These are phyloP conservation scores for Zoanthus sociatus DNA, from an alignment of 92 coral and sea anemone genomes.

Conservation along the genomic window DNA sequence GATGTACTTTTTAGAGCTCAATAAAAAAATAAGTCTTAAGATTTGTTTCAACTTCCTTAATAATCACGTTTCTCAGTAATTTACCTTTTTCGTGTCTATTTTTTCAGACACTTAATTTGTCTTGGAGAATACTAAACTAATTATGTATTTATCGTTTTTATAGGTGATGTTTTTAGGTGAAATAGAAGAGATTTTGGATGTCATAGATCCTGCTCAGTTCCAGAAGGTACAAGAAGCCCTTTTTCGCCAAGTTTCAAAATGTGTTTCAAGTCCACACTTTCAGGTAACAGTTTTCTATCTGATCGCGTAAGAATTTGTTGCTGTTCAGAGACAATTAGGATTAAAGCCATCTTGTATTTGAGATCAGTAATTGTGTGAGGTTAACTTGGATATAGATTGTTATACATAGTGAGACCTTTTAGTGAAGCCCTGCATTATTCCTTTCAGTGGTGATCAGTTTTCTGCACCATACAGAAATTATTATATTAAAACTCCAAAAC, in stretches of 20 bases:
- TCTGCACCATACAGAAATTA: no score
- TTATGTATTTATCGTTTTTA: background rate
- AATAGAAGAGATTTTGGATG: conserved; percentile 98
- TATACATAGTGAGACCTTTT: no score
- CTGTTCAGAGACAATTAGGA: no score
- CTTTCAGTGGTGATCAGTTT: no score
- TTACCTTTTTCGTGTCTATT: background rate
- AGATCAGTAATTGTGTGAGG: no score
- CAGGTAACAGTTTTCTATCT: conserved; percentile 65
- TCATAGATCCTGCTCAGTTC: conserved; percentile 98
- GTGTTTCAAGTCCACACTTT: conserved; percentile 99
- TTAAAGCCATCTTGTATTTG: no score
- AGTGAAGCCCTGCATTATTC: no score
- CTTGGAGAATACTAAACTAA: background rate
- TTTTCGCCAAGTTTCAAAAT: conserved; percentile 90
- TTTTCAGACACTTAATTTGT: background rate
- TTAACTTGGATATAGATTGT: no score
- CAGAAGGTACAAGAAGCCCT: conserved; percentile 85
- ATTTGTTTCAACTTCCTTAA: background rate
- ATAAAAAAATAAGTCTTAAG: no score
- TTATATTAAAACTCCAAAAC: no score
- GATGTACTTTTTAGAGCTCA: no score
- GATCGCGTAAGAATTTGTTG: no score
- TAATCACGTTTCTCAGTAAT: background rate
- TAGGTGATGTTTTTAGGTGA: conserved; percentile 99